phyloP scores from a whole-genome alignment of 2,888 invertebrate genomes.

The Sarcophaga variegata region DNA sequence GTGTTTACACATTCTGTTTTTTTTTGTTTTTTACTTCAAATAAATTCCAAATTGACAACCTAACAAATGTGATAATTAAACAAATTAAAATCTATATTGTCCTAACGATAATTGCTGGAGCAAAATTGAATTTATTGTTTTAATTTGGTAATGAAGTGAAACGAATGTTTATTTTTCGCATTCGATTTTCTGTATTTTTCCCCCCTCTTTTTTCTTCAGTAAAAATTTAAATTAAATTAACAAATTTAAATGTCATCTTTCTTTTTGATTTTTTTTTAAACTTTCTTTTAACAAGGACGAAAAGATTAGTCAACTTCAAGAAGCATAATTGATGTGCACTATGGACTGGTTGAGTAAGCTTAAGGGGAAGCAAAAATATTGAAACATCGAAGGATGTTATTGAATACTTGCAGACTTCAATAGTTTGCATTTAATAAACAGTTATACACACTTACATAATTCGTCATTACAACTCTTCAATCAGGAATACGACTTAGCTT shows the following conservation, averaged over 20 bases:
- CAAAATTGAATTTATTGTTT: conserved; percentile 23
- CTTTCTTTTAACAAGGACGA: background rate
- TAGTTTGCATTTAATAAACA: no score
- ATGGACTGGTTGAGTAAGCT: background rate
- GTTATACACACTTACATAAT: no score
- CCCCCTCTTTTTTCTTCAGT: no score
- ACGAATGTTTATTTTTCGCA: background rate
- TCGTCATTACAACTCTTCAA: no score
- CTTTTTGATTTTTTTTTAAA: background rate
- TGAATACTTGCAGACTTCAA: no score
- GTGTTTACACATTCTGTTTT: background rate
- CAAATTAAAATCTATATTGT: conserved; percentile 37
- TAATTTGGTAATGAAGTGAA: conserved; percentile 2
- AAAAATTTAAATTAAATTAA: background rate
- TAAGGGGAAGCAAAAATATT: no score
- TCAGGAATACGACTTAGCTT: no score
- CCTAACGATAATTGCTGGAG: conserved; percentile 23
- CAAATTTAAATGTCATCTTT: background rate
- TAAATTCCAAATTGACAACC: conserved; percentile 30
- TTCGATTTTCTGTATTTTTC: no score
- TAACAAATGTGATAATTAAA: conserved; percentile 47
- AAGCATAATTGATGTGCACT: background rate
- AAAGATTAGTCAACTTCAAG: conserved; percentile 9
- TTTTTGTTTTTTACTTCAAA: background rate
- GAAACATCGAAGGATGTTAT: no score